phyloP scores from a whole-genome alignment of 2,888 invertebrate genomes.

The Homarus gammarus region DNA sequence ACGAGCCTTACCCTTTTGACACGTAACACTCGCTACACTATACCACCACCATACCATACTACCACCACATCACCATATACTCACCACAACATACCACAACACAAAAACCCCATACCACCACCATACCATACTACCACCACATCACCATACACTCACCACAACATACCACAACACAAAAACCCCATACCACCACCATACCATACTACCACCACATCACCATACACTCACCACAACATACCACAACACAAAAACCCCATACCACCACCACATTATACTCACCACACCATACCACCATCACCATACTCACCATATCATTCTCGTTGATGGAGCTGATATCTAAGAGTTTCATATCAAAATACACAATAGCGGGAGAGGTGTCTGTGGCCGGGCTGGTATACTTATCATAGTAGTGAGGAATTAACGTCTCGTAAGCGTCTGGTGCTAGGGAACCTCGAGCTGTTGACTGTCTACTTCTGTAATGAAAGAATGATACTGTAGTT shows the following conservation, averaged over 20 bases:
- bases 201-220: no score
- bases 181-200: no score
- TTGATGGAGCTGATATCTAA: slow-evolving; percentile 73
- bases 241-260: no score
- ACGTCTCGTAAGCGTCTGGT: slow-evolving; percentile 10
- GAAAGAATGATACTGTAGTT: no score
- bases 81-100: no score
- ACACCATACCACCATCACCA: neutral
- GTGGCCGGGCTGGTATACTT: slow-evolving; percentile 71
- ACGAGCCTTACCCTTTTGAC: no score
- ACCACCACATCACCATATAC: no score
- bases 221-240: no score
- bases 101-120: no score
- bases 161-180: neutral
- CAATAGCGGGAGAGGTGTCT: slow-evolving; percentile 62
- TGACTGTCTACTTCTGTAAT: slow-evolving; percentile 26
- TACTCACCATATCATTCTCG: slow-evolving; percentile 73
- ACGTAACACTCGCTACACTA: no score
- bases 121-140: no score
- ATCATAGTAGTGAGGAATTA: slow-evolving; percentile 69
- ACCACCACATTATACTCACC: slow-evolving; percentile 11
- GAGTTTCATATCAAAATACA: slow-evolving; percentile 75
- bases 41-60: no score
- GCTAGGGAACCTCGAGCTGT: slow-evolving; percentile 43
- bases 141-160: neutral